These are phyloP conservation scores for Cliona cf. orientalis DNA, from an alignment of 37 sponge, comb jelly and placozoan species.

Conservation along the genomic window DNA sequence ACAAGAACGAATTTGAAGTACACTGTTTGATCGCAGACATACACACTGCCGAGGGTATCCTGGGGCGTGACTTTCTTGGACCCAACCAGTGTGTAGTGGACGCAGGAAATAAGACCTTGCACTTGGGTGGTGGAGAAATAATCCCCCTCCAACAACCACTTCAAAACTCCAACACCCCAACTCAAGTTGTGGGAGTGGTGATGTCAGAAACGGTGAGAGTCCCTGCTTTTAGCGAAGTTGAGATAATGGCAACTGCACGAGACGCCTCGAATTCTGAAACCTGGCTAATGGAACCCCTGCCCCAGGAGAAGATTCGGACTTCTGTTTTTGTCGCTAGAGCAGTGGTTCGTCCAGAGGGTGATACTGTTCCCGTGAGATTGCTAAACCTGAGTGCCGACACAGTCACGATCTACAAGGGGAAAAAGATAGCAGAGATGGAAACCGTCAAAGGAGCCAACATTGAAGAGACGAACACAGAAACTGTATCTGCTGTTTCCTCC, in stretches of 20 bases:
- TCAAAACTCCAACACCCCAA: no score
- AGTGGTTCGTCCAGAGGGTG: constrained; percentile 1
- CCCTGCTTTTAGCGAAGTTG: constrained; percentile 8
- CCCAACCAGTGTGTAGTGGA: constrained; percentile 6
- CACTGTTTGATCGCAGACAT: neutral
- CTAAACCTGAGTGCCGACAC: constrained; percentile 11
- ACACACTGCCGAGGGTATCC: constrained; percentile 13
- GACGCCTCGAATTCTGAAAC: no score
- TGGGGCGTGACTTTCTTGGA: constrained; percentile 26
- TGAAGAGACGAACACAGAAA: neutral
- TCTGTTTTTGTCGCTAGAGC: constrained; percentile 20
- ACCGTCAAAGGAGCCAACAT: neutral
- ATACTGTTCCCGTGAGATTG: constrained; percentile 3
- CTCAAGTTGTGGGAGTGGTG: no score
- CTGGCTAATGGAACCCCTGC: constrained; percentile 8
- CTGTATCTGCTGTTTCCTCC: no score
- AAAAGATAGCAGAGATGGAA: constrained; percentile 12
- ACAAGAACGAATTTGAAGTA: neutral
- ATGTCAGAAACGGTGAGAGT: no score
- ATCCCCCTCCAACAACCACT: no score
- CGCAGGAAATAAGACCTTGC: neutral
- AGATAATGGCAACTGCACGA: constrained; percentile 2
- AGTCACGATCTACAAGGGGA: constrained; percentile 6
- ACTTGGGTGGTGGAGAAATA: no score
- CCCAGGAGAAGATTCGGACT: neutral